Evolutionary conservation across 2,797 vertebrate genomes (phyloP).

Genomic region (Phyllotis vaccarum): DNA sequence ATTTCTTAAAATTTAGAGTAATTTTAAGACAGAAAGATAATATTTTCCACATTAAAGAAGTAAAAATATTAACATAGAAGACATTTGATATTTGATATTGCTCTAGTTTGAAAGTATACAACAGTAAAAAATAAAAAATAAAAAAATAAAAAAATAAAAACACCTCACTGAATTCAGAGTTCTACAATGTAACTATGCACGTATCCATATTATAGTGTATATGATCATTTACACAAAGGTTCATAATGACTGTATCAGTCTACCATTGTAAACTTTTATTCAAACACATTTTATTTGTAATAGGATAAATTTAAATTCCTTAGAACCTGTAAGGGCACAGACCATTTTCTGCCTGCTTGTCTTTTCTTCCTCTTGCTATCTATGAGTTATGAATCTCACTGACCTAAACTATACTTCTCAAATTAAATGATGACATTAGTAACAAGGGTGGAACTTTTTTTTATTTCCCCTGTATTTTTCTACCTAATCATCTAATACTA

Average conservation of each 20-base stretch:
- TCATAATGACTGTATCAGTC: not conserved
- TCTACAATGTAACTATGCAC: not conserved
- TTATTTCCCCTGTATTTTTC: not conserved
- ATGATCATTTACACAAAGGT: not conserved
- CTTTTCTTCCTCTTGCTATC: not conserved
- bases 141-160: too few relatives aligned
- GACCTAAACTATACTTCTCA: not conserved
- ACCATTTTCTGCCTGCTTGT: not conserved
- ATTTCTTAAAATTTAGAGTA: too few relatives aligned
- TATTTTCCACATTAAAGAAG: too few relatives aligned
- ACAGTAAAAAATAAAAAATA: too few relatives aligned
- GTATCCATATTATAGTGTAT: too few relatives aligned
- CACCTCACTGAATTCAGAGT: not conserved
- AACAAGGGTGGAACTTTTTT: not conserved
- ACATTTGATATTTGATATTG: too few relatives aligned
- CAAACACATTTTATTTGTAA: not conserved
- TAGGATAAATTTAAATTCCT: not conserved
- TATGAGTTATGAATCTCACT: not conserved
- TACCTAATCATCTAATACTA: not conserved
- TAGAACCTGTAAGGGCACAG: not conserved
- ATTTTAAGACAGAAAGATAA: too few relatives aligned
- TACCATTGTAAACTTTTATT: not conserved
- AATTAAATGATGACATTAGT: not conserved
- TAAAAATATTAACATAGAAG: too few relatives aligned
- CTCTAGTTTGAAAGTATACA: too few relatives aligned